These are phyloP conservation scores for Drosophila picticornis DNA, from an alignment of 2,888 invertebrate genomes.

Conservation along the genomic window DNA sequence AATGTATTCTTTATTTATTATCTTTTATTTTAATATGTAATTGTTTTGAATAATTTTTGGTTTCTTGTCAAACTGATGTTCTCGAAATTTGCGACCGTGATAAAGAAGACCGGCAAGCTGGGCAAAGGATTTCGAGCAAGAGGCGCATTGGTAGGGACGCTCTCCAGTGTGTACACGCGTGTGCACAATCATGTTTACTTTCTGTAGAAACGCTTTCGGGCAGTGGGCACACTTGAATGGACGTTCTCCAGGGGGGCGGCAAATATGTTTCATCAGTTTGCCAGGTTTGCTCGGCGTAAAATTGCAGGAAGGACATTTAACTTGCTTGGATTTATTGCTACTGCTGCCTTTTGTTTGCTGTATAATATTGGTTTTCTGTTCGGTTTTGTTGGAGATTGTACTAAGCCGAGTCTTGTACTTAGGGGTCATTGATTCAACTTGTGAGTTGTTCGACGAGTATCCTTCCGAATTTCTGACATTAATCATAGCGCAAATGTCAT, in stretches of 20 bases:
- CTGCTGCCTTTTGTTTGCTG: background rate
- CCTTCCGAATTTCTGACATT: conserved; percentile 1
- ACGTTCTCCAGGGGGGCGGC: conserved; percentile 35
- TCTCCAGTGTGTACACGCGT: conserved; percentile 34
- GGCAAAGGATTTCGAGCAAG: background rate
- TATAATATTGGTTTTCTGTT: background rate
- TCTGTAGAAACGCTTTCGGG: conserved; percentile 13
- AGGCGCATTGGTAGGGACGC: conserved; percentile 15
- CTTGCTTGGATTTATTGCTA: background rate
- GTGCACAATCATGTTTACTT: conserved; percentile 2
- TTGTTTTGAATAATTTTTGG: background rate
- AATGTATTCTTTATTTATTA: background rate
- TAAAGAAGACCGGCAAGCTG: background rate
- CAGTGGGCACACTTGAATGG: conserved; percentile 24
- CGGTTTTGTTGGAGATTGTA: no score
- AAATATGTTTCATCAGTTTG: conserved; percentile 19
- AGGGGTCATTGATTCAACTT: background rate
- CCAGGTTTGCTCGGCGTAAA: background rate
- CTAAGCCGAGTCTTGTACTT: background rate
- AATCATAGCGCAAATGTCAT: conserved; percentile 12
- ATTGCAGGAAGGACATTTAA: conserved; percentile 4
- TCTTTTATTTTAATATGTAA: background rate
- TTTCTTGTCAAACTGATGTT: background rate
- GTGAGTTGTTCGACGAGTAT: background rate
- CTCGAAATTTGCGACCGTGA: background rate